Percentiles rank a stretch among this genome's conserved stretches.
These are phyloP conservation scores for Teleogryllus oceanicus DNA, from an alignment of 2,888 invertebrate genomes.

Conservation along the genomic window DNA sequence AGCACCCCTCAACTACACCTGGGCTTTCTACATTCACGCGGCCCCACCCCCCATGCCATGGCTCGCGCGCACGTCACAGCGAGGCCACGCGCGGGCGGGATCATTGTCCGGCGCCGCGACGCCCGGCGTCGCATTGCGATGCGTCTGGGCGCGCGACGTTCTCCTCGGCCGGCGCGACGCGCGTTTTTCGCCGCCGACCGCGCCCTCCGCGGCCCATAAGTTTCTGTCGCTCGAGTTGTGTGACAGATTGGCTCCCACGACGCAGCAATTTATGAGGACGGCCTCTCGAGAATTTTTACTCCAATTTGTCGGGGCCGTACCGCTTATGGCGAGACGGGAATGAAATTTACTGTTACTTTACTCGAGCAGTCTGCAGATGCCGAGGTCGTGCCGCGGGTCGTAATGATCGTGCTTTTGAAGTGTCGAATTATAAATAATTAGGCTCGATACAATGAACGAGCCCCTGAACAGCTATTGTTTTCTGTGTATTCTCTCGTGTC, in stretches of 20 bases:
- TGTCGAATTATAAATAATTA: constrained; percentile 18
- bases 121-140: neutral
- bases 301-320: neutral
- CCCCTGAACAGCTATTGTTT: neutral
- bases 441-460: neutral
- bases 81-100: no score
- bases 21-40: no score
- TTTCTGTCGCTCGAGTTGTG: no score
- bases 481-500: neutral
- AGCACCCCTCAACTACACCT: no score
- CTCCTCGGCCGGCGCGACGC: no score
- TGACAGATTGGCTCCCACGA: constrained; percentile 8
- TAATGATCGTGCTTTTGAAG: neutral
- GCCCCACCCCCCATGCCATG: no score
- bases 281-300: neutral
- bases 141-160: neutral
- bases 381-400: neutral
- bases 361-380: neutral
- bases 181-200: no score
- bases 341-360: constrained; percentile 5
- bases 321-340: neutral
- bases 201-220: no score
- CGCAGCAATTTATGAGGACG: neutral
- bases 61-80: no score
- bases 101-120: neutral